Evolutionary conservation across 53 echinoderm and acorn worm genomes (phyloP).

Genomic region (Hippasteria phrygiana): DNA sequence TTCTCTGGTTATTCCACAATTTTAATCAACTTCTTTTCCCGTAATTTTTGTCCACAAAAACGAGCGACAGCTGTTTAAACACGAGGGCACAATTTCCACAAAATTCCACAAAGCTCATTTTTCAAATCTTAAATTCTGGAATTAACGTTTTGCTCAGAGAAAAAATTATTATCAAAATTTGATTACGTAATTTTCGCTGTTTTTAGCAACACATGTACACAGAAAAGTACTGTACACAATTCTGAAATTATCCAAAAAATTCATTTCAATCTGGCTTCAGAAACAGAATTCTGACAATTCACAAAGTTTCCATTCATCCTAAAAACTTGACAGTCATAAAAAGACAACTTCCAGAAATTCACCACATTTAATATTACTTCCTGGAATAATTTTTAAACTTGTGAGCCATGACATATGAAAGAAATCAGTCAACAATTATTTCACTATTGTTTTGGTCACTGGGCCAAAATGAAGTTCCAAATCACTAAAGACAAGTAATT

Average conservation of each 20-base stretch:
- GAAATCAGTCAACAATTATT: no score
- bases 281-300: neutral
- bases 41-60: neutral
- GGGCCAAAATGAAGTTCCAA: neutral
- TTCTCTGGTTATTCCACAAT: constrained; percentile 2
- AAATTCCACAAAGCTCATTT: neutral
- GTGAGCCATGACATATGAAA: neutral
- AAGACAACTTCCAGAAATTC: no score
- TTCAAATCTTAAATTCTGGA: neutral
- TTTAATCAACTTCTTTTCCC: neutral
- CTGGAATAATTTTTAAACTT: neutral
- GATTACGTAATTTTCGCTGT: neutral
- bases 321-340: no score
- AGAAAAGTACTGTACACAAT: constrained; percentile 3
- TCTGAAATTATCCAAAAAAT: neutral
- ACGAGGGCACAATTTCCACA: constrained; percentile 17
- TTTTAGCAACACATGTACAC: neutral
- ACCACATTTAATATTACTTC: no score
- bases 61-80: neutral
- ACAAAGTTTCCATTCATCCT: neutral
- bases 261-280: no score
- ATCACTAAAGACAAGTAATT: neutral
- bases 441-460: constrained; percentile 10
- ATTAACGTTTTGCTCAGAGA: neutral
- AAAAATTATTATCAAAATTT: neutral